phyloP scores from a whole-genome alignment of 2,888 invertebrate species.

The Drepana falcataria region DNA sequence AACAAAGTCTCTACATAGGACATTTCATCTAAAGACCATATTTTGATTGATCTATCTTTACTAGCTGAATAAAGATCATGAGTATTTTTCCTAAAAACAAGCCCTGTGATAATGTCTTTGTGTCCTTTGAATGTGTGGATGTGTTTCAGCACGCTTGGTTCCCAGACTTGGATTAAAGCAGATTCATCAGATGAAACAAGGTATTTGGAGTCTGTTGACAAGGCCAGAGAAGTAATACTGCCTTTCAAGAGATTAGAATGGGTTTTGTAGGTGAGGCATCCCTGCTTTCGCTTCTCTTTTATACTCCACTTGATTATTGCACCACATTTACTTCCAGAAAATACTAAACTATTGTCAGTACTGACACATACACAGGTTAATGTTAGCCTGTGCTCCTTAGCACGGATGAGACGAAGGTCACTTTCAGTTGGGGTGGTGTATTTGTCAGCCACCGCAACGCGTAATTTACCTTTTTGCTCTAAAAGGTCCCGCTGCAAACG shows the following conservation, averaged over 20 bases:
- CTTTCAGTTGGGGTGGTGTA: slow-evolving; percentile 44
- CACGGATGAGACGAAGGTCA: slow-evolving; percentile 78
- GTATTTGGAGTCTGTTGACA: slow-evolving; percentile 89
- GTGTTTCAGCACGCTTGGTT: slow-evolving; percentile 85
- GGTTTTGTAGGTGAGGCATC: slow-evolving; percentile 69
- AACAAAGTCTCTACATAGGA: slow-evolving; percentile 96
- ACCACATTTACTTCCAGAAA: slow-evolving; percentile 93
- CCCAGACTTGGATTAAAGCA: slow-evolving; percentile 89
- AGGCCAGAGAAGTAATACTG: slow-evolving; percentile 82
- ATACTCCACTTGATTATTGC: slow-evolving; percentile 91
- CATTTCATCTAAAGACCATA: slow-evolving; percentile 98
- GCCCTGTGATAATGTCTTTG: slow-evolving; percentile 83
- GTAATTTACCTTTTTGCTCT: slow-evolving; percentile 90
- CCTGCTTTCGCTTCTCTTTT: slow-evolving; percentile 80
- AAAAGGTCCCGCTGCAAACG: slow-evolving; percentile 91
- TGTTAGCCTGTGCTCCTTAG: slow-evolving; percentile 87
- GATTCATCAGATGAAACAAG: slow-evolving; percentile 79
- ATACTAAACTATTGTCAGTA: slow-evolving; percentile 84
- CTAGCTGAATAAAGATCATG: slow-evolving; percentile 91
- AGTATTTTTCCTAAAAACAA: slow-evolving; percentile 90
- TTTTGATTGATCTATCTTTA: slow-evolving; percentile 89
- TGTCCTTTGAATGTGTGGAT: slow-evolving; percentile 90
- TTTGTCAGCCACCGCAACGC: slow-evolving; percentile 84
- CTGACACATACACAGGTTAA: slow-evolving; percentile 90
- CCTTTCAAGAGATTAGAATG: slow-evolving; percentile 61